These are phyloP conservation scores for Neoitamus cyanurus DNA, from an alignment of 2,888 invertebrate species.

Conservation along the genomic window DNA sequence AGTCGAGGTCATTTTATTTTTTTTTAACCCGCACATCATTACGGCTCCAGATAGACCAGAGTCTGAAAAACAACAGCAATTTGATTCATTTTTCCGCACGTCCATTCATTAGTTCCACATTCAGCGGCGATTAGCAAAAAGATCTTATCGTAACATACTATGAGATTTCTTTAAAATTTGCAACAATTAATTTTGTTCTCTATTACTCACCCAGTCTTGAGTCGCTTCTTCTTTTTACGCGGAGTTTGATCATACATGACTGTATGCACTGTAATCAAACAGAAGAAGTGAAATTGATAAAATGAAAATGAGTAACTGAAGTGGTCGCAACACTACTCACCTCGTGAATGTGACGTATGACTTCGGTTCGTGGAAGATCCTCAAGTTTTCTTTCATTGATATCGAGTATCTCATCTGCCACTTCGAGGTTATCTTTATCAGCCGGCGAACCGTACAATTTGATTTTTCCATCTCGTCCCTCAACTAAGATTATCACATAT, in stretches of 20 bases:
- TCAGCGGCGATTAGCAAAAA: not conserved
- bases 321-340: slow-evolving; percentile 68
- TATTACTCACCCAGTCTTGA: slow-evolving; percentile 84
- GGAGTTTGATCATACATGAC: slow-evolving; percentile 92
- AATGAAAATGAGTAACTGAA: not conserved
- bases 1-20: not conserved
- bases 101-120: not conserved
- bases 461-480: slow-evolving; percentile 93
- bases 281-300: no score
- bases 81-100: slow-evolving; percentile 1
- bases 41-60: not conserved
- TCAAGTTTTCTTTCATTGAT: slow-evolving; percentile 94
- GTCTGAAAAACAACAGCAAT: not conserved
- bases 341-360: slow-evolving; percentile 95
- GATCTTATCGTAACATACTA: not conserved
- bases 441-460: slow-evolving; percentile 94
- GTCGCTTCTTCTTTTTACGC: slow-evolving; percentile 89
- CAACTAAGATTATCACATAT: slow-evolving; percentile 93
- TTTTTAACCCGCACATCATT: not conserved
- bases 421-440: slow-evolving; percentile 92
- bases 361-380: slow-evolving; percentile 91
- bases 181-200: not conserved
- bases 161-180: not conserved
- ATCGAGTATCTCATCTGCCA: slow-evolving; percentile 97
- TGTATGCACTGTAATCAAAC: slow-evolving; percentile 86